phyloP scores from a whole-genome alignment of 2,113 vertebrate species.

The Pipra filicauda region DNA sequence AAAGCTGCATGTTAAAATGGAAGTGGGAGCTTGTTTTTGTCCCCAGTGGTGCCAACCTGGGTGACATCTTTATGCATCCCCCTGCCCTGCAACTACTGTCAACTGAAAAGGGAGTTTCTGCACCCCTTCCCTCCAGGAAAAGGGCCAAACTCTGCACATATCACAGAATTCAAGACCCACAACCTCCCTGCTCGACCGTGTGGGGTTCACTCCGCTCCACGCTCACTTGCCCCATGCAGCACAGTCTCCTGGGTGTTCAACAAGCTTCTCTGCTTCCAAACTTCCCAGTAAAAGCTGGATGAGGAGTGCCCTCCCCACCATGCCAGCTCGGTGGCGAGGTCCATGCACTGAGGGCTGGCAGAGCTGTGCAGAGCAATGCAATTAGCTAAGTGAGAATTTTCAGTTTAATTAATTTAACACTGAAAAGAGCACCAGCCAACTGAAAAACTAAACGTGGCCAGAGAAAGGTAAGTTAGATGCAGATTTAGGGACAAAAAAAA shows the following conservation, averaged over 20 bases:
- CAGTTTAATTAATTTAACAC: neutral
- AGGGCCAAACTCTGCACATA: neutral
- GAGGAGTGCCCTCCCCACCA: neutral
- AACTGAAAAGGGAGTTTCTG: neutral
- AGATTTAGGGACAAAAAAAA: neutral
- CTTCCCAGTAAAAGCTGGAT: neutral
- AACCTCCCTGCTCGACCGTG: fast-evolving
- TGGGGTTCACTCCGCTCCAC: neutral
- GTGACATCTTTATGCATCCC: neutral
- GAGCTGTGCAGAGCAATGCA: neutral
- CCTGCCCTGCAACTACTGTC: neutral
- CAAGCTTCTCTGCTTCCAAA: neutral
- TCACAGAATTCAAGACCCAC: neutral
- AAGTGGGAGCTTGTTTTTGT: neutral
- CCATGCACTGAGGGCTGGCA: neutral
- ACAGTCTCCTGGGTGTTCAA: neutral
- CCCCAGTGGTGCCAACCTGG: fast-evolving
- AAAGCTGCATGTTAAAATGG: neutral
- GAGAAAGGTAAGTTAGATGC: neutral
- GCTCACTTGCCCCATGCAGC: fast-evolving
- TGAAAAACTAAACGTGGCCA: neutral
- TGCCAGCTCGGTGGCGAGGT: fast-evolving
- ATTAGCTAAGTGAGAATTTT: neutral
- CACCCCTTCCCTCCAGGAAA: neutral
- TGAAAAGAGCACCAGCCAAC: neutral